Evolutionary conservation across 2,113 vertebrate species (phyloP).

Genomic region (Cygnus buccinator): DNA sequence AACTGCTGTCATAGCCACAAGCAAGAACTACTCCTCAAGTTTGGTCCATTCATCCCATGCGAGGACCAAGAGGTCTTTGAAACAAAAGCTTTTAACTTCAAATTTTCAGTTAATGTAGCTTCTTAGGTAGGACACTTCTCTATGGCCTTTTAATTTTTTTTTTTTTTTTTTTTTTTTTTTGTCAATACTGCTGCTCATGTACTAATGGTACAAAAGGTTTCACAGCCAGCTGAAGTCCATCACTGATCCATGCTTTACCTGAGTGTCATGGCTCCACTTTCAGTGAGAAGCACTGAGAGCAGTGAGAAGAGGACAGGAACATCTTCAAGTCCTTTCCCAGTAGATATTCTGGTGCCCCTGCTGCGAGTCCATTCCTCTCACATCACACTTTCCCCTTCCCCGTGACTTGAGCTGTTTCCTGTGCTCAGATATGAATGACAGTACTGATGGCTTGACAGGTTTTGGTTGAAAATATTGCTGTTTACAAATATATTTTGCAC

Average conservation of each 20-base stretch:
- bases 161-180: not conserved
- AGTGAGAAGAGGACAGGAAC: not conserved
- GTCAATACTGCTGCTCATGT: not conserved
- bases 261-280: too few species aligned
- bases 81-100: not conserved
- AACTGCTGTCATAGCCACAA: not conserved
- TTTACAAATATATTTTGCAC: not conserved
- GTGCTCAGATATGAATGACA: not conserved
- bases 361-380: not conserved
- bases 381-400: not conserved
- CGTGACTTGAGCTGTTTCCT: not conserved
- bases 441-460: not conserved
- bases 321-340: not conserved
- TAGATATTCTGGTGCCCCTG: not conserved
- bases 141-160: too few species aligned
- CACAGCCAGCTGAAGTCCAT: accelerated
- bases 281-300: not conserved
- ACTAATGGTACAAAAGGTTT: not conserved
- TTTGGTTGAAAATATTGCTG: not conserved
- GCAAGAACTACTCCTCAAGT: not conserved
- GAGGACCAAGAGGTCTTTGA: not conserved
- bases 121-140: not conserved
- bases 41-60: not conserved
- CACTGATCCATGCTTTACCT: not conserved
- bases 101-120: not conserved